Conservation (phyloP, 2,888 invertebrate species). For the Choreutis nemorana region DNA sequence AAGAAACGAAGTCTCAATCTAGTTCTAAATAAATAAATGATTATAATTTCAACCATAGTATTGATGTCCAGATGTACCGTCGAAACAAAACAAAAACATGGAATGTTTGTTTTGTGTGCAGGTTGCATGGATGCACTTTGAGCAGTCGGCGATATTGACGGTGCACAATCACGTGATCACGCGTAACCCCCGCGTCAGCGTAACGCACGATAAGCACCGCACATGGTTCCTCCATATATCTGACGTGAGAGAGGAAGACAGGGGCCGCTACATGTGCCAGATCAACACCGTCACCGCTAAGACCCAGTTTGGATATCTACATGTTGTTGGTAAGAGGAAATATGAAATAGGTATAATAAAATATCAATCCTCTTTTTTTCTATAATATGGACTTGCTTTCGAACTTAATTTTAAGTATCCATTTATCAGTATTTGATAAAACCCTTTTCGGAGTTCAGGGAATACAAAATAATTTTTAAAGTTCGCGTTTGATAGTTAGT, state of each 20-base stretch:
- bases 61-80: not conserved
- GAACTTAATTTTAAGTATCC: too few relatives aligned
- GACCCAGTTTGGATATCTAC: conserved; percentile 90
- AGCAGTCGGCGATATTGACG: conserved; percentile 91
- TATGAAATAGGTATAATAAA: not conserved
- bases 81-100: not conserved
- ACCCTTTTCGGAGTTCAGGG: not conserved
- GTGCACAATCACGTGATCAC: conserved; percentile 96
- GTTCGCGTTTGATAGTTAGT: not conserved
- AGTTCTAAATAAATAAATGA: not conserved
- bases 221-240: conserved; percentile 94
- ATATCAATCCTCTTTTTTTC: not conserved
- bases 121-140: conserved; percentile 97
- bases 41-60: not conserved
- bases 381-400: too few relatives aligned
- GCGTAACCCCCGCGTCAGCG: conserved; percentile 89
- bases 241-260: conserved; percentile 90
- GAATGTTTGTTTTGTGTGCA: conserved; percentile 40
- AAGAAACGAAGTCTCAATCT: not conserved
- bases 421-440: not conserved
- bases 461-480: not conserved
- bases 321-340: conserved; percentile 82
- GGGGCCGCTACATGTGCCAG: conserved; percentile 93
- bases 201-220: conserved; percentile 91
- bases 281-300: conserved; percentile 93